phyloP scores from a whole-genome alignment of 2,113 vertebrate genomes.

The Ochotona curzoniae region DNA sequence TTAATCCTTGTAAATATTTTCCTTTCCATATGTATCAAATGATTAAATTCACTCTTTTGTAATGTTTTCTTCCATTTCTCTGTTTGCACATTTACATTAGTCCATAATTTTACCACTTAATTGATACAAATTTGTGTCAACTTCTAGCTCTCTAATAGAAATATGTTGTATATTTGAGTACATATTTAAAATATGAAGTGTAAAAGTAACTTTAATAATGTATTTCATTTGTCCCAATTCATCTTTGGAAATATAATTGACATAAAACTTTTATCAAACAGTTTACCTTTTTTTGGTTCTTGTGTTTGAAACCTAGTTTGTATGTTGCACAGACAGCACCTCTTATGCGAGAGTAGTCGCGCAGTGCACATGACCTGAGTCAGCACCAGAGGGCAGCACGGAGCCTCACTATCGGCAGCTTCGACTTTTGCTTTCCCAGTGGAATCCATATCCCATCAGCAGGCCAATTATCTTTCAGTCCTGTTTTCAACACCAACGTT shows the following conservation, averaged over 20 bases:
- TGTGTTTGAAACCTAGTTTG: neutral
- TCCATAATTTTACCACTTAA: neutral
- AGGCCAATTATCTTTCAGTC: neutral
- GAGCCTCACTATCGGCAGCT: too few species aligned
- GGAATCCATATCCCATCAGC: neutral
- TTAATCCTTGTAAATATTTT: neutral
- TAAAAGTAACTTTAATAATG: slow-evolving; percentile 13
- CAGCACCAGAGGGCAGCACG: neutral
- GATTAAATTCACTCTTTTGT: neutral
- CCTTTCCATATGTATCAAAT: neutral
- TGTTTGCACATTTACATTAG: neutral
- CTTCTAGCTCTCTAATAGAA: neutral
- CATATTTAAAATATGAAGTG: neutral
- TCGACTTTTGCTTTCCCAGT: neutral
- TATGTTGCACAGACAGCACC: neutral
- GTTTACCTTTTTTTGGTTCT: neutral
- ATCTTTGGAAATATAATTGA: neutral
- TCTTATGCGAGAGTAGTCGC: neutral
- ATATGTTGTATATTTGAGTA: neutral
- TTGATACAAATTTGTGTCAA: neutral
- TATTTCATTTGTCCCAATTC: neutral
- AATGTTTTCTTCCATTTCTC: slow-evolving; percentile 22
- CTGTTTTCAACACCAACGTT: neutral
- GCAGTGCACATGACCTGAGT: neutral
- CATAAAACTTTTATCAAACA: neutral